Evolutionary conservation across 2,113 vertebrate genomes (phyloP), one percentile per base, ranked within the genome.

Genomic region (Ia io): DNA sequence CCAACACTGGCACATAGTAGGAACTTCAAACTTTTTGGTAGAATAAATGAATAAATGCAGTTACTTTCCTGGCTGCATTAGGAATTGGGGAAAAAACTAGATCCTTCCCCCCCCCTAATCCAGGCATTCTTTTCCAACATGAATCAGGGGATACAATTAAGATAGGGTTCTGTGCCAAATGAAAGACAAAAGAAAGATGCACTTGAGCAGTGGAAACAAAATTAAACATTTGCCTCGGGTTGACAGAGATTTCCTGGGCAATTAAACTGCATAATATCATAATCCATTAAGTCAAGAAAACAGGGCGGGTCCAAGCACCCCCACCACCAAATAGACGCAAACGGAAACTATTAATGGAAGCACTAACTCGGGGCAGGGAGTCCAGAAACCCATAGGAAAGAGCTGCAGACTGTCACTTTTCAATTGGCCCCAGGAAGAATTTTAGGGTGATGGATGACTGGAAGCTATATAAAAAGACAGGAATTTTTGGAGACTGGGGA

Each of bases 221-320:
- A 91, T 63, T 93, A 90, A 90, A 53, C 18, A 90, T 74, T 90
- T 91, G 44, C 82, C 40, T 94, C 79, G 67, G 2, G 63, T 88
- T 95, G 91, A 84, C 69, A 91, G 4, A 42, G 40, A 74, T 83
- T 49, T 78, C 77, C 23, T 53, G 40, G n/a, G 30, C 71, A 94
- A 83, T 88, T 69, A 92, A 82, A 80, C 40, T 18, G 16, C 32
- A 85, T 51, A 85, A 53, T 30, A 61, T 56, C 53, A 85, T 35
- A 92, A 86, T 61, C 42, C 70, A 67, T 80, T 91, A 74, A 73
- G 71, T 86, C n/a, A 51, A 44, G 90, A 92, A 91, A 90, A 20
- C 67, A 69, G 18, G 40, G 32, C 74, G 5, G 10, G 25, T 49
- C 73, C 85, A 88, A 30, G 32, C 28, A 84, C 23, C 22, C 22